Percentiles rank a stretch among this genome's conserved stretches.
Evolutionary conservation across 2,888 invertebrate genomes (phyloP).

Genomic region (Orthonychiurus folsomi): DNA sequence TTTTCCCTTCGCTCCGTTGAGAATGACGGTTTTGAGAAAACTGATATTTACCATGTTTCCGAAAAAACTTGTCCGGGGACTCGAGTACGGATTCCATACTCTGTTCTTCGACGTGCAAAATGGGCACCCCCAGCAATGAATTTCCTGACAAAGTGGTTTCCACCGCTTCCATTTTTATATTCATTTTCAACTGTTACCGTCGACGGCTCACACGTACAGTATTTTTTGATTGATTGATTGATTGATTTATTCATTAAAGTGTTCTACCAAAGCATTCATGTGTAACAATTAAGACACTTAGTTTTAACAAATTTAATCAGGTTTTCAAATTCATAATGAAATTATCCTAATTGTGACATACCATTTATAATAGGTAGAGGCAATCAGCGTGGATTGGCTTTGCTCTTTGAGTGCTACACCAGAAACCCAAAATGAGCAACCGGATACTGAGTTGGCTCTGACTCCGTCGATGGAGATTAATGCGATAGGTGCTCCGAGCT

Average conservation of each 20-base stretch:
- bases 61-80: slow-evolving; percentile 34
- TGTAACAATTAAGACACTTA: too few species aligned
- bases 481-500: slow-evolving; percentile 20
- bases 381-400: too few species aligned
- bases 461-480: slow-evolving; percentile 4
- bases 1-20: slow-evolving; percentile 26
- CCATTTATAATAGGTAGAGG: too few species aligned
- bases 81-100: slow-evolving; percentile 19
- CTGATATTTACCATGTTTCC: slow-evolving; percentile 31
- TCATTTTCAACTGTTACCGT: slow-evolving; percentile 23
- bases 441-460: neutral
- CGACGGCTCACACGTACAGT: slow-evolving; percentile 9
- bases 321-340: too few species aligned
- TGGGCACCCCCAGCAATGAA: slow-evolving; percentile 19
- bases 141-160: slow-evolving; percentile 29
- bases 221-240: too few species aligned
- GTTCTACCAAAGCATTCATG: too few species aligned
- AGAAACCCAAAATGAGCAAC: neutral
- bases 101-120: slow-evolving; percentile 23
- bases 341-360: too few species aligned
- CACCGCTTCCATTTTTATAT: slow-evolving; percentile 27
- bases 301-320: too few species aligned
- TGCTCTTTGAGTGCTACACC: neutral
- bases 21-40: slow-evolving; percentile 30
- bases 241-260: too few species aligned